Evolutionary conservation across 1,140 invertebrate genomes (phyloP).

Genomic region (Triops longicaudatus): DNA sequence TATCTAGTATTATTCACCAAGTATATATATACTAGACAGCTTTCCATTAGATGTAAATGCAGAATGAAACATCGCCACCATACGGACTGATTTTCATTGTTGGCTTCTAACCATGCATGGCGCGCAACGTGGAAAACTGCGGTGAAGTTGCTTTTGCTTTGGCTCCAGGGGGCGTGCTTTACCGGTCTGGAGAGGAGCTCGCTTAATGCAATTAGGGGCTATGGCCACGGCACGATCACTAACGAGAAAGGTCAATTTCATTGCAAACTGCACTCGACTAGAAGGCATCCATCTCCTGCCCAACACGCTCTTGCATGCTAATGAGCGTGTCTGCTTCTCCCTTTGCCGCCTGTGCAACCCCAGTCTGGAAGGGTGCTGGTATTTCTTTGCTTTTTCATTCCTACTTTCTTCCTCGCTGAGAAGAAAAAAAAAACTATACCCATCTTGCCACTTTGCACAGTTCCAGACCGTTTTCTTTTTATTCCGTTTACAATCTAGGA

Average conservation of each 20-base stretch:
- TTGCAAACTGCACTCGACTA: slow-evolving; percentile 14
- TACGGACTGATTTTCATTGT: not conserved
- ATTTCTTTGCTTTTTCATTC: not conserved
- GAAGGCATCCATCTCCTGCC: slow-evolving; percentile 10
- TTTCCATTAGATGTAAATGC: too few species aligned
- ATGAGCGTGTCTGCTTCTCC: slow-evolving; percentile 1
- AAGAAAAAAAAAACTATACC: not conserved
- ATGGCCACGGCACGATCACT: not conserved
- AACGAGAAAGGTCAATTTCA: slow-evolving; percentile 15
- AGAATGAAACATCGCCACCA: too few species aligned
- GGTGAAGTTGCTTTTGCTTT: not conserved
- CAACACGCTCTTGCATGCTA: slow-evolving; percentile 14
- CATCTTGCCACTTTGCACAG: not conserved
- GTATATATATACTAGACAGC: too few species aligned
- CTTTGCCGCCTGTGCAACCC: not conserved
- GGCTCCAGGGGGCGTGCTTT: not conserved
- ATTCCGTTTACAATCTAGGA: not conserved
- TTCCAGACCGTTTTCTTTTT: not conserved
- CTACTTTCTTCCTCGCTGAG: not conserved
- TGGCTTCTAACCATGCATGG: not conserved
- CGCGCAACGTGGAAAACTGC: not conserved
- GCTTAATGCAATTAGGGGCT: slow-evolving; percentile 7
- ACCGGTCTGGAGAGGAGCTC: not conserved
- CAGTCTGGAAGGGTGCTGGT: not conserved
- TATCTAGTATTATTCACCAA: too few species aligned